Base-by-base conservation (phyloP, 2,797 vertebrate genomes). In the Pangasius larnaudii region DNA sequence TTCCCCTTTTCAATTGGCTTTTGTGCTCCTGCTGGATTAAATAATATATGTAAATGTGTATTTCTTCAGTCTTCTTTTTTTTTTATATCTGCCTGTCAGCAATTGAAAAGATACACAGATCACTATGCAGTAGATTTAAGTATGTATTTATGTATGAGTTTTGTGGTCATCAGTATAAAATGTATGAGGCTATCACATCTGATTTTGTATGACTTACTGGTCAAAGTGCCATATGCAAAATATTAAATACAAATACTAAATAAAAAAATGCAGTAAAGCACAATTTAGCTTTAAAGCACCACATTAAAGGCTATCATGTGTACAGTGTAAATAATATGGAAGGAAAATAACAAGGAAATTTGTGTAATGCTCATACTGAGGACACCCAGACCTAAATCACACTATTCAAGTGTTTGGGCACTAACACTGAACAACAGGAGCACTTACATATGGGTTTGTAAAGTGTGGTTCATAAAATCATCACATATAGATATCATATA, bases 1-100 rank as follows among this genome's bases (percentile, higher is more conserved):
- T 85, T 85, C 33, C 49, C n/a, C 39, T 61, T 88, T 88, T 63
- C 65, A 88, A 71, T 81, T 51, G 61, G 65, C 63, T 53, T 88
- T 81, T 85, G 58, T 88, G 81, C 71, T 84, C 58, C 80, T 84
- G 71, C 30, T 49, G 36, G 81, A 88, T 65, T 77, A 77, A 77
- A 84, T 61, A 88, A 39, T 77, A 77, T 53, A 88, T 67, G 36
- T 56, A 78, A 77, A 65, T 63, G 33, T 77, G n/a, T 51, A 36
- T 72, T 61, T 65, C 27, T 49, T 61, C 24, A 22, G 82, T 56
- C 14, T 78, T 59, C 14, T 33, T 33, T 77, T 59, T 27, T 33
- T 33, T 77, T 24, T 59, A 27, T 80, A 81, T 81, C 2, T 42
- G 22, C 33, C 33, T 78, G 75, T 56, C n/a, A 78, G 16, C 49